Percentiles rank a stretch among this genome's conserved stretches.
Conservation (phyloP, 2,797 vertebrate genomes). For the Argya squamiceps region DNA sequence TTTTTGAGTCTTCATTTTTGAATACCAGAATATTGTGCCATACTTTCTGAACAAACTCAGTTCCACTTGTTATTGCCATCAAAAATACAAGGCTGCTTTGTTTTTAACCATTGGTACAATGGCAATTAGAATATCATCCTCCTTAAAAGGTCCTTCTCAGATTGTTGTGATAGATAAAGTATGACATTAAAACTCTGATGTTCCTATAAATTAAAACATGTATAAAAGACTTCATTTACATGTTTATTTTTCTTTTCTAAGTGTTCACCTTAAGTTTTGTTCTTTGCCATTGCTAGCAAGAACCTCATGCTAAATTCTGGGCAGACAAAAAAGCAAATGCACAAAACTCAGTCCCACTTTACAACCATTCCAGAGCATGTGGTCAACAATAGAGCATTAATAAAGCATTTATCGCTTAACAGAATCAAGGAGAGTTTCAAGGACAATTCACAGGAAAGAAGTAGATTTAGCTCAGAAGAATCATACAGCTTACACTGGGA, state of each 20-base stretch:
- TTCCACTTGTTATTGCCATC: background rate
- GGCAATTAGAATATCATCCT: background rate
- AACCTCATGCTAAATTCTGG: background rate
- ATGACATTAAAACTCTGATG: background rate
- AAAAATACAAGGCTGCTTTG: background rate
- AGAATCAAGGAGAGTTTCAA: background rate
- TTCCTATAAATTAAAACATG: background rate
- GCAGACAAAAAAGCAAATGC: background rate
- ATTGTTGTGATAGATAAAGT: background rate
- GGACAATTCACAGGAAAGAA: background rate
- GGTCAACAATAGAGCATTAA: background rate
- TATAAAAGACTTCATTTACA: background rate
- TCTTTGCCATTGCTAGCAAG: background rate
- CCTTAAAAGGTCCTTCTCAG: background rate
- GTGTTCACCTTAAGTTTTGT: background rate
- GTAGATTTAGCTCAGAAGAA: background rate
- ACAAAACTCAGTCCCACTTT: background rate
- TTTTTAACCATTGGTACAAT: background rate
- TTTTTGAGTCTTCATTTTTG: background rate
- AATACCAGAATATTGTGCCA: background rate
- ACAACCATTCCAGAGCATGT: background rate
- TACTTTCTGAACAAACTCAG: accelerated
- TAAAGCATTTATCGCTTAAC: background rate
- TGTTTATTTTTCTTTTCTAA: background rate
- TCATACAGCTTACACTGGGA: background rate